These are phyloP conservation scores for Lagopus muta DNA, from an alignment of 2,113 vertebrate species.

Conservation along the genomic window DNA sequence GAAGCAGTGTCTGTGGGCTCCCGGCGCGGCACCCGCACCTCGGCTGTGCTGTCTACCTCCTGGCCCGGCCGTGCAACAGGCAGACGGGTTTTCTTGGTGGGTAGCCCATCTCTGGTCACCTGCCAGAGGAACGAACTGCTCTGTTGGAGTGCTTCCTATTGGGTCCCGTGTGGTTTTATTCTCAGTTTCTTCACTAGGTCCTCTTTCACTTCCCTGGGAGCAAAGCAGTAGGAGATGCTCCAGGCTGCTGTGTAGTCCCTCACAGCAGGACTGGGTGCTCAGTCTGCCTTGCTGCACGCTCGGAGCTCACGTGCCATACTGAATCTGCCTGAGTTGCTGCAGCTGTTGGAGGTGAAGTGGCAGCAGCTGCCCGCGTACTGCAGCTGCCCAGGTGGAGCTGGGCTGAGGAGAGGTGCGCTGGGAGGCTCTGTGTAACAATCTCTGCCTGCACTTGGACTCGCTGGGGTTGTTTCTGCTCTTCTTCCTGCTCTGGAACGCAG, in stretches of 20 bases:
- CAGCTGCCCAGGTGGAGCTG: not conserved
- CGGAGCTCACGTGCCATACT: not conserved
- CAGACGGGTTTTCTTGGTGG: not conserved
- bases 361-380: not conserved
- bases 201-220: not conserved
- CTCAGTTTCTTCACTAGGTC: not conserved
- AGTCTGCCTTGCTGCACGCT: not conserved
- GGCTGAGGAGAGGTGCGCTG: not conserved
- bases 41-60: not conserved
- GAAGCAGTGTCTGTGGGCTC: not conserved
- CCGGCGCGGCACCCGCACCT: too few species aligned
- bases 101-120: not conserved
- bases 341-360: not conserved
- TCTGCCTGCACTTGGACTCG: rapidly evolving
- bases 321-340: not conserved
- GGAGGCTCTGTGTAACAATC: not conserved
- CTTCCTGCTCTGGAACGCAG: not conserved
- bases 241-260: not conserved
- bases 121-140: rapidly evolving
- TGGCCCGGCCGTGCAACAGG: not conserved
- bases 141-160: not conserved
- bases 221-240: not conserved
- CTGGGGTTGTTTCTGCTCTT: not conserved
- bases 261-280: too few species aligned
- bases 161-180: not conserved